phyloP scores from a whole-genome alignment of 2,888 invertebrate species.

The Dryobota labecula region DNA sequence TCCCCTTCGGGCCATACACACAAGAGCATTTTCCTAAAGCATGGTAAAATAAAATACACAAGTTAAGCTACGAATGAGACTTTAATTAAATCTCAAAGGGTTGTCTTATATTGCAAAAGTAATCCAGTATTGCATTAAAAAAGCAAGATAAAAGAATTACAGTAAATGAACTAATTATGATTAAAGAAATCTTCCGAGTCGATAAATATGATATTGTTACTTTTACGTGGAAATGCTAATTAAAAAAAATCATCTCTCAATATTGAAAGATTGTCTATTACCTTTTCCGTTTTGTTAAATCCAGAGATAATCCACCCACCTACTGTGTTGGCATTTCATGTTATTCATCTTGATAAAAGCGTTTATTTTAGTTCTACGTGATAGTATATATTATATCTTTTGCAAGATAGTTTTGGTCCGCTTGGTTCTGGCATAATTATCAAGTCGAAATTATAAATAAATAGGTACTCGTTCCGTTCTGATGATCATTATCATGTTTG shows the following conservation, averaged over 20 bases:
- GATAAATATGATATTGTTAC: not conserved
- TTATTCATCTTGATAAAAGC: not conserved
- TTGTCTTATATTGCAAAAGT: constrained; percentile 4
- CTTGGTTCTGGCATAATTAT: not conserved
- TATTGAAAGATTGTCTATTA: not conserved
- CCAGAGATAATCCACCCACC: not conserved
- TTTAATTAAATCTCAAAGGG: constrained; percentile 30
- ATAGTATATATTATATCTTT: not conserved
- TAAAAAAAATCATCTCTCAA: not conserved
- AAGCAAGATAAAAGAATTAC: not conserved
- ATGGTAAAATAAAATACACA: not conserved
- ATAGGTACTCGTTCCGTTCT: not conserved
- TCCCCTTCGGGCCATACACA: not conserved
- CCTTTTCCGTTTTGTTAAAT: constrained; percentile 14
- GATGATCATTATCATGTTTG: not conserved
- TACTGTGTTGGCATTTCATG: not conserved
- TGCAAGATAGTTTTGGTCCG: not conserved
- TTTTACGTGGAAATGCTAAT: not conserved
- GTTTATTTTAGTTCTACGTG: constrained; percentile 1
- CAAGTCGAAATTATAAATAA: not conserved
- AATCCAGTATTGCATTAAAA: constrained; percentile 5
- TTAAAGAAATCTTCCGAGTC: not conserved
- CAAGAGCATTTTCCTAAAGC: not conserved
- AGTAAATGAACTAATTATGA: constrained; percentile 11
- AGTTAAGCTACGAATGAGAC: constrained; percentile 1